phyloP scores from a whole-genome alignment of 1,140 invertebrate species.

The Lysiphlebus fabarum region DNA sequence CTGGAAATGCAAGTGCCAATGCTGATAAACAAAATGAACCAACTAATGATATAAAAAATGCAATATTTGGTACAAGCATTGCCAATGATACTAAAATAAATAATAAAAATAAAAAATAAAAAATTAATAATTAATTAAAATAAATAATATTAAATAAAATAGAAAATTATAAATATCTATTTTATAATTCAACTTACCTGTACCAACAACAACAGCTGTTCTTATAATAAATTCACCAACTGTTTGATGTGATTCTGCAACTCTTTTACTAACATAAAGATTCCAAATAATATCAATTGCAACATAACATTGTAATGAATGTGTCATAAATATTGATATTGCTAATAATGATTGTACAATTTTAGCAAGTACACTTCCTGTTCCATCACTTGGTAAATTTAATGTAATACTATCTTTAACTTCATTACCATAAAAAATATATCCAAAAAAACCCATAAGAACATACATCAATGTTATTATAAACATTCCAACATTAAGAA shows the following conservation, averaged over 20 bases:
- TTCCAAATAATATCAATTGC: slow-evolving; percentile 87
- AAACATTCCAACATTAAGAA: slow-evolving; percentile 75
- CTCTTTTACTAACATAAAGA: slow-evolving; percentile 54
- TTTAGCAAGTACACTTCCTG: slow-evolving; percentile 62
- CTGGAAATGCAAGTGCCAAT: slow-evolving; percentile 83
- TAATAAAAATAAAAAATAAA: slow-evolving; percentile 16
- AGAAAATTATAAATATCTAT: too few species aligned
- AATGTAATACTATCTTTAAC: slow-evolving; percentile 68
- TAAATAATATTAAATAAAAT: too few species aligned
- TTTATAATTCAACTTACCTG: slow-evolving; percentile 75
- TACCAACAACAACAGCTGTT: slow-evolving; percentile 66
- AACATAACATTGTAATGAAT: slow-evolving; percentile 85
- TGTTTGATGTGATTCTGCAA: slow-evolving; percentile 43
- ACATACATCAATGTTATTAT: slow-evolving; percentile 70
- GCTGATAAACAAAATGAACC: slow-evolving; percentile 83
- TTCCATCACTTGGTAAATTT: slow-evolving; percentile 57
- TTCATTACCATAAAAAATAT: slow-evolving; percentile 67
- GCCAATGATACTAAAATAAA: slow-evolving; percentile 71
- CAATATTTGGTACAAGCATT: slow-evolving; percentile 74
- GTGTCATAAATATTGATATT: slow-evolving; percentile 78
- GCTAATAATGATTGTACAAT: slow-evolving; percentile 74
- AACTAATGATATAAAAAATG: slow-evolving; percentile 85
- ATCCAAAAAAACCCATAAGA: slow-evolving; percentile 76
- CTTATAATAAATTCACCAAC: slow-evolving; percentile 70
- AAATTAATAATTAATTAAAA: not conserved